These are phyloP conservation scores for Eublepharis macularius DNA, from an alignment of 2,113 vertebrate species.

Conservation along the genomic window DNA sequence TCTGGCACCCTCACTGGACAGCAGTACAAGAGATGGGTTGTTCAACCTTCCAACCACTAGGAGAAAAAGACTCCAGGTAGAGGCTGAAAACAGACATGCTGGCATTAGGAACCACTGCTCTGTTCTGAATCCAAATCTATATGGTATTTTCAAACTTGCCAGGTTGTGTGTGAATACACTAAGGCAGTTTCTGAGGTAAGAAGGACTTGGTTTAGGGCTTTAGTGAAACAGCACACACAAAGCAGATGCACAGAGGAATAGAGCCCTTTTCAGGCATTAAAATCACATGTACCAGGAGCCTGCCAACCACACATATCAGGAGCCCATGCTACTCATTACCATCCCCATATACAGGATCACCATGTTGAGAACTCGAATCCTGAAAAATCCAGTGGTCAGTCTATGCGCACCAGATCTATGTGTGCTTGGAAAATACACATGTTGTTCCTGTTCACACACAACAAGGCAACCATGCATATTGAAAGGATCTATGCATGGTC, in stretches of 20 bases:
- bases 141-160: neutral
- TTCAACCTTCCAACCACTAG: constrained; percentile 40
- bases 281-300: too few species aligned
- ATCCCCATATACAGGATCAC: too few species aligned
- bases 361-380: too few species aligned
- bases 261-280: too few species aligned
- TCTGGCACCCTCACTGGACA: constrained; percentile 25
- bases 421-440: too few species aligned
- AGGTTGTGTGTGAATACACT: neutral
- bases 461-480: too few species aligned
- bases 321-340: too few species aligned
- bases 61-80: constrained; percentile 36
- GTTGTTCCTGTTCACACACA: too few species aligned
- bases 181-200: neutral
- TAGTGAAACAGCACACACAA: neutral
- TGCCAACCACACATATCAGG: too few species aligned
- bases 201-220: neutral
- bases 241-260: neutral
- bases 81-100: constrained; percentile 35
- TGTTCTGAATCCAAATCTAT: constrained; percentile 25
- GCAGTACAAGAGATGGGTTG: constrained; percentile 30
- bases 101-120: constrained; percentile 25
- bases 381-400: too few species aligned
- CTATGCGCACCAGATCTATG: too few species aligned
- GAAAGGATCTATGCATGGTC: too few species aligned